Base-by-base conservation (phyloP, 2,888 invertebrate species). In the Diachrysia chrysitis region DNA sequence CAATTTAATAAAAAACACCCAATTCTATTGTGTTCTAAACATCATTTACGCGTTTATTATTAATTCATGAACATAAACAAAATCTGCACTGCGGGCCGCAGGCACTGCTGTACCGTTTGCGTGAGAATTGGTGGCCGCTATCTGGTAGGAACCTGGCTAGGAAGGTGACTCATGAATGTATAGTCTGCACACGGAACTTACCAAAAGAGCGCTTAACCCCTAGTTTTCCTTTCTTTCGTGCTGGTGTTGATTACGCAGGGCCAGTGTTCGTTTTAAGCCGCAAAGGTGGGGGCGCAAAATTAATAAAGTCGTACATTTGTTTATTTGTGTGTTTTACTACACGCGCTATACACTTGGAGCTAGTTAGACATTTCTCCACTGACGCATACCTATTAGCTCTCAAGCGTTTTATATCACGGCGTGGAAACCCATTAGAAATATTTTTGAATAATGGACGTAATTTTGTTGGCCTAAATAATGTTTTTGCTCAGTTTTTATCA, bases 241-340 rank as follows among this genome's bases (percentile, higher is more conserved):
- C 37, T 19, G 64, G 58, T 0, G 59, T 65, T 1, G 64, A 65
- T 12, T 65, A 65, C 32, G 42, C 54, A 7, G 58, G 64, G 10
- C 59, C 59, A 35, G 42, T 65, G 54, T 12, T 32, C 17, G 48
- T 55, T 19, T 25, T 55, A 17, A 42, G 42, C 7, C 46, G 29
- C 1, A 56, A 23, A 3, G 37, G 37, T 1, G 12, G 37, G 14
- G 14, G 37, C 1, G 12, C 37, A 37, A 37, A 37, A 14, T 37
- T 37, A 37, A 37, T 3, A 3, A 37, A 37, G 14, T 32, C 9
- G 7, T 32, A 32, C 9, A 32, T 32, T 9, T 32, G 32, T 32
- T 10, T 32, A 1, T 32, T 37, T 2, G 3, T 37, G 2, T 37
- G 37, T 3, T 37, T 37, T 37, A 14, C 14, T 0, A 37, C 37